Percentiles rank a stretch among this genome's conserved stretches.
Evolutionary conservation across 2,113 vertebrate genomes (phyloP).

Genomic region (Oncorhynchus clarkii): DNA sequence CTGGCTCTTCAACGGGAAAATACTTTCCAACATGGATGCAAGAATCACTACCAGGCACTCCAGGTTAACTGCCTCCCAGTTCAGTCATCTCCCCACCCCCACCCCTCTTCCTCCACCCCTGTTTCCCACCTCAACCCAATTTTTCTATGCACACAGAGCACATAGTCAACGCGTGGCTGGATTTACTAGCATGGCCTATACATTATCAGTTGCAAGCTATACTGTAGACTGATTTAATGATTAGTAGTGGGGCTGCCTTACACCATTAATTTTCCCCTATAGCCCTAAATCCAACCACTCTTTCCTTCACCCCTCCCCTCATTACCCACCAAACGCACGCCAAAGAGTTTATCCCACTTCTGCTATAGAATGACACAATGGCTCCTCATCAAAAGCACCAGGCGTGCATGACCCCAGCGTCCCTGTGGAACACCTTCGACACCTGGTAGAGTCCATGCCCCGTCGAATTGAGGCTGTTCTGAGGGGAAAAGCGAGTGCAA

Average conservation of each 20-base stretch:
- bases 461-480: too few species aligned
- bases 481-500: too few species aligned
- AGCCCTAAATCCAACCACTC: not conserved
- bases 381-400: constrained; percentile 32
- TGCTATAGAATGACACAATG: constrained; percentile 33
- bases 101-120: not conserved
- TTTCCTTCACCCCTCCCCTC: not conserved
- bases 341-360: not conserved
- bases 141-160: not conserved
- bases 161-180: not conserved
- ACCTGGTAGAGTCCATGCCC: too few species aligned
- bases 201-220: not conserved
- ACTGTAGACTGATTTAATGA: constrained; percentile 7
- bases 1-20: constrained; percentile 8
- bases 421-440: not conserved
- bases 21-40: constrained; percentile 41
- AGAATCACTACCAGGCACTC: constrained; percentile 34
- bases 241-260: not conserved
- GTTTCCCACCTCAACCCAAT: not conserved
- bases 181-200: not conserved
- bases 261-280: not conserved
- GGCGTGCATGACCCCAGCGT: not conserved
- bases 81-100: constrained; percentile 10
- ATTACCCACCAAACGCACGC: not conserved
- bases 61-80: constrained; percentile 17